Conservation (phyloP, 2,888 invertebrate species). For the Dasypolia templi region DNA sequence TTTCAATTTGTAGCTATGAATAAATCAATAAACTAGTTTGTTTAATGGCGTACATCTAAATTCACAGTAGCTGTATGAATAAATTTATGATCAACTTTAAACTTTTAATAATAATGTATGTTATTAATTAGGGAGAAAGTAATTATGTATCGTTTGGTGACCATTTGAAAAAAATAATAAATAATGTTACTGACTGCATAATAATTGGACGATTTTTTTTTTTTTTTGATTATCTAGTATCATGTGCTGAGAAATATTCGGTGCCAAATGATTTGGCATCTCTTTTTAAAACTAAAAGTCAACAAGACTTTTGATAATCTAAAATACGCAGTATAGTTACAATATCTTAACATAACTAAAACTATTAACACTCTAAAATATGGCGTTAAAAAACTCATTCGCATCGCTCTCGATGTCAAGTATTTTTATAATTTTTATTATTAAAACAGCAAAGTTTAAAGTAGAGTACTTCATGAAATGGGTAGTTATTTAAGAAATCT, state of each 20-base stretch:
- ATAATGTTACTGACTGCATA: slow-evolving; percentile 17
- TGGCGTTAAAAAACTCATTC: background rate
- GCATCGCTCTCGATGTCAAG: background rate
- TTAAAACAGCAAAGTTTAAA: background rate
- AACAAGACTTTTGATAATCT: background rate
- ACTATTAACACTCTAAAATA: background rate
- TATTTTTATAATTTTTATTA: too few relatives aligned
- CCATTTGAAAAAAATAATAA: slow-evolving; percentile 46
- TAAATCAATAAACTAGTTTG: slow-evolving; percentile 76
- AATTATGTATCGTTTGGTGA: slow-evolving; percentile 47
- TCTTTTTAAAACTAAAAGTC: slow-evolving; percentile 4
- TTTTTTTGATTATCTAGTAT: slow-evolving; percentile 10
- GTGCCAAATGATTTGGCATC: slow-evolving; percentile 1
- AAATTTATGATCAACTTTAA: slow-evolving; percentile 57
- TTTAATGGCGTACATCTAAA: slow-evolving; percentile 64
- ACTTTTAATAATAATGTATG: slow-evolving; percentile 58
- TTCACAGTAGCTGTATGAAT: slow-evolving; percentile 73
- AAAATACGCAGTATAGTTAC: background rate
- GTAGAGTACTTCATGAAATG: too few relatives aligned
- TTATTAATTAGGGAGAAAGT: slow-evolving; percentile 67
- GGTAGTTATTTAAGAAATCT: too few relatives aligned
- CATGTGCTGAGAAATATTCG: slow-evolving; percentile 6
- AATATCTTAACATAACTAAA: background rate
- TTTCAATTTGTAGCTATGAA: slow-evolving; percentile 75
- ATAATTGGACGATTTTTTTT: slow-evolving; percentile 27